phyloP scores from a whole-genome alignment of 1,140 invertebrate genomes.

The Cylas formicarius region DNA sequence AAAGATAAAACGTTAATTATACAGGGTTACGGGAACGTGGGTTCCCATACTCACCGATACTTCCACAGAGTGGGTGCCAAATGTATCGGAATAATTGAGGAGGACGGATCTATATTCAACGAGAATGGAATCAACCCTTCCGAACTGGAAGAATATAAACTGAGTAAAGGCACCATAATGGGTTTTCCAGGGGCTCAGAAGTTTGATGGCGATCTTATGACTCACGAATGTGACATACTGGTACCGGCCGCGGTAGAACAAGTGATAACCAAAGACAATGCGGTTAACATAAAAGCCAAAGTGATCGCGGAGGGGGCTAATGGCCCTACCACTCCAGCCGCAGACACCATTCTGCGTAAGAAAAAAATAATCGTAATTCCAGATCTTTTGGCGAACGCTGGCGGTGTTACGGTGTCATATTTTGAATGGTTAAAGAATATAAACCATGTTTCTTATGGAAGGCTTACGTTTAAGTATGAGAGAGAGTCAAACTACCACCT shows the following conservation, averaged over 20 bases:
- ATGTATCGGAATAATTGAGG: constrained; percentile 72
- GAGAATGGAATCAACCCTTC: constrained; percentile 74
- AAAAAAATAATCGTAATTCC: constrained; percentile 75
- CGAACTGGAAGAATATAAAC: constrained; percentile 74
- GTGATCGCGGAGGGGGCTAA: constrained; percentile 74
- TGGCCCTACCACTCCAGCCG: constrained; percentile 79
- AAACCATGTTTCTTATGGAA: constrained; percentile 82
- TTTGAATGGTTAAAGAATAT: constrained; percentile 92
- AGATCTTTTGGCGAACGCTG: constrained; percentile 78
- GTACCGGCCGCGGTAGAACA: constrained; percentile 82
- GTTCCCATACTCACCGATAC: constrained; percentile 71
- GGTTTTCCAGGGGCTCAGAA: constrained; percentile 71
- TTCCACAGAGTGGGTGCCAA: constrained; percentile 70
- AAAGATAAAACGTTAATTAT: constrained; percentile 78
- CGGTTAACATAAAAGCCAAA: constrained; percentile 66
- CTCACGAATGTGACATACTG: constrained; percentile 74
- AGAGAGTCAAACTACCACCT: constrained; percentile 96
- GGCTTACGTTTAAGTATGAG: constrained; percentile 94
- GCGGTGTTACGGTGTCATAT: constrained; percentile 89
- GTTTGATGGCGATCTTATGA: constrained; percentile 53
- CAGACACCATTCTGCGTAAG: constrained; percentile 61
- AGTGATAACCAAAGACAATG: constrained; percentile 69
- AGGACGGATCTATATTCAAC: constrained; percentile 63
- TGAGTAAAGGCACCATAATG: constrained; percentile 83
- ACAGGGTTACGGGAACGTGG: constrained; percentile 89